Conservation (phyloP, 1,140 invertebrate genomes). For the Acromyrmex charruanus region DNA sequence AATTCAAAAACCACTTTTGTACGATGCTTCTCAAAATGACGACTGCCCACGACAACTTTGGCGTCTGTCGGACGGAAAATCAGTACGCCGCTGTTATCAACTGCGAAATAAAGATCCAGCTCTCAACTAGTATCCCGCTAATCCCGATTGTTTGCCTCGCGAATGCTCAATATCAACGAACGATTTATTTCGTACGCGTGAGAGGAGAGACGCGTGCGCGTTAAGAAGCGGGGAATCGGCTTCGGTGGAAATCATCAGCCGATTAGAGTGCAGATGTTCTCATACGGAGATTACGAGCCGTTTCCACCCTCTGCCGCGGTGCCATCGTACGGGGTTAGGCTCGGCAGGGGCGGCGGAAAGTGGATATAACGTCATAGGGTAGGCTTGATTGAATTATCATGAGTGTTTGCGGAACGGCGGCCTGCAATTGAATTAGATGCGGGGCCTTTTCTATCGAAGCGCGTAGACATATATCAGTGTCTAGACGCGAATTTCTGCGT, state of each 20-base stretch:
- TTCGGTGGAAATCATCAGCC: conserved; percentile 82
- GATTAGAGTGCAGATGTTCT: conserved; percentile 87
- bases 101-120: conserved; percentile 12
- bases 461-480: conserved; percentile 81
- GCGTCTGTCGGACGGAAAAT: neutral
- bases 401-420: conserved; percentile 86
- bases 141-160: conserved; percentile 37
- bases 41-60: neutral
- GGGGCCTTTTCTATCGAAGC: conserved; percentile 75
- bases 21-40: neutral
- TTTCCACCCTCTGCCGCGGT: conserved; percentile 68
- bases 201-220: conserved; percentile 52
- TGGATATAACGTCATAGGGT: conserved; percentile 73
- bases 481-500: conserved; percentile 33
- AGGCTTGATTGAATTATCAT: conserved; percentile 86
- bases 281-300: conserved; percentile 83
- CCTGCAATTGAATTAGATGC: conserved; percentile 85
- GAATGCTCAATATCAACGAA: conserved; percentile 3
- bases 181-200: conserved; percentile 59
- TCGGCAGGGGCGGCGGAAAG: conserved; percentile 56
- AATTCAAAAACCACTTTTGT: conserved; percentile 6
- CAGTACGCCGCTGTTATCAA: neutral
- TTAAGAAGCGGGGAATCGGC: conserved; percentile 47
- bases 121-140: conserved; percentile 5
- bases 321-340: conserved; percentile 68